Percentiles rank a stretch among this genome's conserved stretches.
These are phyloP conservation scores for Pheosia gnoma DNA, from an alignment of 2,888 invertebrate genomes.

Conservation along the genomic window DNA sequence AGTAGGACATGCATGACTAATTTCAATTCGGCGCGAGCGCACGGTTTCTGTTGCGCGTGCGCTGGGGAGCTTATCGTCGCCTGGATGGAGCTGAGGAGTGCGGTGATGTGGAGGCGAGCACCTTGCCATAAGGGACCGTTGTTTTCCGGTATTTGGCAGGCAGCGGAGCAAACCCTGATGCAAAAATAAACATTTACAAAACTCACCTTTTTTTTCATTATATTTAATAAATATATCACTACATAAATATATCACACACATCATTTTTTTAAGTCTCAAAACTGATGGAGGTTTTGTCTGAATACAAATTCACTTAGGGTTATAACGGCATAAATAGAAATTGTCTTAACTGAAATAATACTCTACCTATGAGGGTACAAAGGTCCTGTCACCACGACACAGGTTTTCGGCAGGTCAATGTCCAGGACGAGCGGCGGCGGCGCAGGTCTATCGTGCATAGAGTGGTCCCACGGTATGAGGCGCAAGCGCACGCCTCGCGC, in stretches of 20 bases:
- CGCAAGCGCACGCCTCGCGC: slow-evolving; percentile 46
- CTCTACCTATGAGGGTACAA: slow-evolving; percentile 68
- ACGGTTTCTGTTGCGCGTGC: slow-evolving; percentile 43
- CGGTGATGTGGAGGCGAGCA: slow-evolving; percentile 52
- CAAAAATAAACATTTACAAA: not conserved
- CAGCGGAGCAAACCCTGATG: slow-evolving; percentile 70
- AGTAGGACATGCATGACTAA: slow-evolving; percentile 53
- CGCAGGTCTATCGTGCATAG: slow-evolving; percentile 34
- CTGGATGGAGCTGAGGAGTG: slow-evolving; percentile 35
- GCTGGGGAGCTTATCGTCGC: slow-evolving; percentile 39
- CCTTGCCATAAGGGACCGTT: slow-evolving; percentile 55
- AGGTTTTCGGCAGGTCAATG: slow-evolving; percentile 47
- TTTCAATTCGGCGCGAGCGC: slow-evolving; percentile 54
- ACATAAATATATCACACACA: too few relatives aligned
- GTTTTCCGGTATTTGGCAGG: slow-evolving; percentile 63
- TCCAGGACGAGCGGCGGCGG: slow-evolving; percentile 45
- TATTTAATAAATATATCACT: too few relatives aligned
- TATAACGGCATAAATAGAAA: too few relatives aligned
- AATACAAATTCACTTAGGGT: too few relatives aligned
- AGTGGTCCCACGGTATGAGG: slow-evolving; percentile 60
- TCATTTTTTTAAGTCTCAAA: too few relatives aligned
- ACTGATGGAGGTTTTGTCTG: too few relatives aligned
- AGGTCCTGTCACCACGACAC: slow-evolving; percentile 48
- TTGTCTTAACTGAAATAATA: too few relatives aligned
- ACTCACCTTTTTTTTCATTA: too few relatives aligned